Evolutionary conservation across 2,113 vertebrate genomes (phyloP).

Genomic region (Halichoerus grypus): DNA sequence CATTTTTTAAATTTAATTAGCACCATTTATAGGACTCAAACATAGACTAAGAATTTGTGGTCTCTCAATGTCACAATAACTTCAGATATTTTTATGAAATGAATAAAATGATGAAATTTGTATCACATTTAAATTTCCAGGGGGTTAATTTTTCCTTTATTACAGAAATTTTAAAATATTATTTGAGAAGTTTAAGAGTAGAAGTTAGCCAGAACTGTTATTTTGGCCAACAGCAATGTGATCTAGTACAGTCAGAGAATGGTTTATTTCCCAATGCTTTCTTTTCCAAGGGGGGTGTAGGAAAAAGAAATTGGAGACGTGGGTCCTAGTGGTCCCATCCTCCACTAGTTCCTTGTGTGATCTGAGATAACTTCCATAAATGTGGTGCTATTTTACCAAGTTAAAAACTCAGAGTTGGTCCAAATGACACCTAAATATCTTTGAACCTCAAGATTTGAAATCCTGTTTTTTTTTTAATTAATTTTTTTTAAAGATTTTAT

Average conservation of each 20-base stretch:
- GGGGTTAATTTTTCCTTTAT: neutral
- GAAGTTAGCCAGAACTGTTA: neutral
- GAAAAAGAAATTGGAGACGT: neutral
- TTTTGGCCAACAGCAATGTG: neutral
- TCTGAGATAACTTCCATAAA: neutral
- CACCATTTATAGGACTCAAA: neutral
- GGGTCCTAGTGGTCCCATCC: neutral
- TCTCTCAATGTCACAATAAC: neutral
- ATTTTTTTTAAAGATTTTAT: too few relatives aligned
- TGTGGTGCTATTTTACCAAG: neutral
- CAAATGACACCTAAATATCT: neutral
- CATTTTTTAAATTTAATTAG: neutral
- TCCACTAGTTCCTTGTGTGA: neutral
- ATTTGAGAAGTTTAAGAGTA: neutral
- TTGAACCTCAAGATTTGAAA: neutral
- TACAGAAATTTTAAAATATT: slow-evolving; percentile 8
- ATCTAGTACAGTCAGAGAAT: neutral
- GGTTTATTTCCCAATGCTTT: neutral
- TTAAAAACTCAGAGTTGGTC: neutral
- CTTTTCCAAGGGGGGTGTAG: neutral
- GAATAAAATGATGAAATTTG: neutral
- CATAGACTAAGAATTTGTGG: neutral
- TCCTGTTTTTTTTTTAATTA: too few relatives aligned
- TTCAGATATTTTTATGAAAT: slow-evolving; percentile 14
- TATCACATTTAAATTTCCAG: neutral